These are phyloP conservation scores for Cheilosia grossa DNA, from an alignment of 2,888 invertebrate genomes.

Conservation along the genomic window DNA sequence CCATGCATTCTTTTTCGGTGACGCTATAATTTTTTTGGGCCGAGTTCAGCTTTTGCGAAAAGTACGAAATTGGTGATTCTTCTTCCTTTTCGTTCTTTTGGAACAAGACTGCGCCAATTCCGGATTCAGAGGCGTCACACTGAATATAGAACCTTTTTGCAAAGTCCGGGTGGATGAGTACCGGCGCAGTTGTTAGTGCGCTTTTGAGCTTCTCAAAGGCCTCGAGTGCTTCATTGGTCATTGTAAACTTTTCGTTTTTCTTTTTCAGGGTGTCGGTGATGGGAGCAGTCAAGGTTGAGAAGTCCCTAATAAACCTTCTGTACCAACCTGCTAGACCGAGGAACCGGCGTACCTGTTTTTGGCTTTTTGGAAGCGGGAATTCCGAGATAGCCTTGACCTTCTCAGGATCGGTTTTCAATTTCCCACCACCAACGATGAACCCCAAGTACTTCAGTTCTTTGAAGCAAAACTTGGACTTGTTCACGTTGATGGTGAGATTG, in stretches of 20 bases:
- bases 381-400: no score
- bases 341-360: no score
- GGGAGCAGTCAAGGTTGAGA: not conserved
- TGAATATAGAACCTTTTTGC: not conserved
- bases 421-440: not conserved
- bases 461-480: no score
- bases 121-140: slow-evolving; percentile 44
- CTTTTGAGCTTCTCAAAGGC: slow-evolving; percentile 54
- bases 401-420: slow-evolving; percentile 32
- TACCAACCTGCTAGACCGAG: not conserved
- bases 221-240: slow-evolving; percentile 10
- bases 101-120: slow-evolving; percentile 1
- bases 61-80: not conserved
- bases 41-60: not conserved
- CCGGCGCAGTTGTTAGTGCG: slow-evolving; percentile 51
- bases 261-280: not conserved
- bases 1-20: no score
- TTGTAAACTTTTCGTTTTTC: slow-evolving; percentile 30
- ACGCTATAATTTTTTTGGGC: not conserved
- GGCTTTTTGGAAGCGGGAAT: not conserved
- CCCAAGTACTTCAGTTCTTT: no score
- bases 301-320: not conserved
- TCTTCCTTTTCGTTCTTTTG: not conserved
- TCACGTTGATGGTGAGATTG: no score
- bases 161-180: slow-evolving; percentile 60